Evolutionary conservation across 2,113 vertebrate genomes (phyloP), one percentile per base, ranked within the genome.

Genomic region (Salvelinus alpinus): DNA sequence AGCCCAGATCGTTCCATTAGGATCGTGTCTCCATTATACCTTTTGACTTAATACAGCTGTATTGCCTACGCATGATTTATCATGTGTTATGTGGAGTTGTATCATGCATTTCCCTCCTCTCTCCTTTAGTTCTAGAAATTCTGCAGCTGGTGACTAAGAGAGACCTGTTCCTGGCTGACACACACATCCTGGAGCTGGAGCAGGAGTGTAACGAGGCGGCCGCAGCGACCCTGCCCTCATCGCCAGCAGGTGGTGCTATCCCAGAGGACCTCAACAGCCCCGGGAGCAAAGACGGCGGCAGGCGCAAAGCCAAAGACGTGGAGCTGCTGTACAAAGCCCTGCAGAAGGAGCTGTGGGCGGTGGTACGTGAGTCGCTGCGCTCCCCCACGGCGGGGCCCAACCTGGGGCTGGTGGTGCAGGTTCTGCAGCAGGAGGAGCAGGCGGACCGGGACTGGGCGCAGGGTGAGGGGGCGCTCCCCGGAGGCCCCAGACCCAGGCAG

Each of bases 171-270:
- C 86, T 92, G 0, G 96, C 96, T 0, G 95, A 97, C 78, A 86
- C 91, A 0, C 96, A 98, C 90, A 97, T 98, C 90, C 88, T 96
- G 77, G 95, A 97, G 72, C 88, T 98, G 86, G 96, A 97, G 80
- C 93, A 93, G 5, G 96, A 98, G 81, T 95, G 94, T 1, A 90
- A 73, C 29, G 89, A 87, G 74, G 79, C 80, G 0, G 47, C 70
- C 0, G 54, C 67, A 7, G 44, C 77, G 12, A 72, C 38, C n/a
- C 64, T 51, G 29, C 73, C 70, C 65, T 64, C 80, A 57, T 71
- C 75, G 4, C 74, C 34, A 25, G 88, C 57, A 31, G 84, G 65
- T 27, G 85, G 73, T 5, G 2, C 68, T 0, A 29, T 4, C 75
- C 74, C 38, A 0, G 90, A 91, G 60, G 90, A 91, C 38, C 25